Conservation (phyloP, 2,113 vertebrate species). For the Australoheros scitulus region DNA sequence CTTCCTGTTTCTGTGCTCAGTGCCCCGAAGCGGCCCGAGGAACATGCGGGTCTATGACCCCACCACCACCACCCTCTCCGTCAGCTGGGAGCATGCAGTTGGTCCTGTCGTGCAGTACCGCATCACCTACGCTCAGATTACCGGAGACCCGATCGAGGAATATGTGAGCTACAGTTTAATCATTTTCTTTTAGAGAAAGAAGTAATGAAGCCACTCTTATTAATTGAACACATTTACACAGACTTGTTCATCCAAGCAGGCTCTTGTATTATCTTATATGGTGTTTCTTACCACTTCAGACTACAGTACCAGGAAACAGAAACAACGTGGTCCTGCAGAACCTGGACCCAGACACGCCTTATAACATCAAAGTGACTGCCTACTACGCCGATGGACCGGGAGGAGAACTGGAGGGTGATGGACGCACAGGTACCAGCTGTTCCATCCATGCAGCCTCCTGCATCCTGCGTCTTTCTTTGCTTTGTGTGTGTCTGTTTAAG, state of each 20-base stretch:
- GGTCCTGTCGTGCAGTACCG: conserved; percentile 95
- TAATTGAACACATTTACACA: background rate
- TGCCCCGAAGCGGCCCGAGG: conserved; percentile 91
- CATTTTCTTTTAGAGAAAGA: background rate
- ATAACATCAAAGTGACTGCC: conserved; percentile 92
- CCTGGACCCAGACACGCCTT: conserved; percentile 90
- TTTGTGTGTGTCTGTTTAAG: background rate
- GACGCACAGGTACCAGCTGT: conserved; percentile 86
- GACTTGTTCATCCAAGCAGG: background rate
- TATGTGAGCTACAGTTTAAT: conserved; percentile 82
- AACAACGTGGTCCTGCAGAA: conserved; percentile 91
- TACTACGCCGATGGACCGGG: conserved; percentile 92
- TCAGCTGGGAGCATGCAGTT: conserved; percentile 92
- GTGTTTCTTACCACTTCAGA: conserved; percentile 72
- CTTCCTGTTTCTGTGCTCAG: conserved; percentile 64
- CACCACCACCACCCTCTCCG: conserved; percentile 92
- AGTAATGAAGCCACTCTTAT: background rate
- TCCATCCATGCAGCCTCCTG: accelerated
- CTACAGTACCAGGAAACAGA: conserved; percentile 91
- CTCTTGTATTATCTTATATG: background rate
- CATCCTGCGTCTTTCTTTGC: background rate
- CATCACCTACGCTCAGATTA: conserved; percentile 90
- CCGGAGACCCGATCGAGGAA: conserved; percentile 94
- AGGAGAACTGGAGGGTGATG: conserved; percentile 88
- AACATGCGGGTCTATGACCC: conserved; percentile 90